These are phyloP conservation scores for Drosophila seguyi DNA, from an alignment of 1,140 invertebrate genomes.

Conservation along the genomic window DNA sequence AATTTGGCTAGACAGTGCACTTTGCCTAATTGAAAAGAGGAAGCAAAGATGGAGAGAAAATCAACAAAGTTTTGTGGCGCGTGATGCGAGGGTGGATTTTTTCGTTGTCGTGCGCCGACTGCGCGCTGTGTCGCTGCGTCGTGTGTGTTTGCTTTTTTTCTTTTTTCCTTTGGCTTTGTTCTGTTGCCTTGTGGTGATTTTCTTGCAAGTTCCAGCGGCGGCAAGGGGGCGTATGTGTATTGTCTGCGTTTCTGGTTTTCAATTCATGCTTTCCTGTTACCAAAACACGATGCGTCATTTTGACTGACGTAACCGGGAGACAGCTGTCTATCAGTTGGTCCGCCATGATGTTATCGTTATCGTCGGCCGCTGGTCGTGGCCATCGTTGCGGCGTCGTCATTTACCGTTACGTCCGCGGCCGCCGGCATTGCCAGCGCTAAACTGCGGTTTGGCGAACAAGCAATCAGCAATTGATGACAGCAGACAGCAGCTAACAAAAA, in stretches of 20 bases:
- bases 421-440: slow-evolving; percentile 75
- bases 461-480: slow-evolving; percentile 65
- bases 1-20: slow-evolving; percentile 36
- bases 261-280: slow-evolving; percentile 84
- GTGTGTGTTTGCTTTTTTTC: slow-evolving; percentile 27
- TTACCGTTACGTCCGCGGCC: slow-evolving; percentile 75
- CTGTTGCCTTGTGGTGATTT: slow-evolving; percentile 75
- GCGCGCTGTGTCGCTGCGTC: slow-evolving; percentile 19
- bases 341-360: slow-evolving; percentile 44
- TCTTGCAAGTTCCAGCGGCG: slow-evolving; percentile 62
- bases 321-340: slow-evolving; percentile 84
- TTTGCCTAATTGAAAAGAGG: slow-evolving; percentile 36
- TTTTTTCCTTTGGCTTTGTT: slow-evolving; percentile 57
- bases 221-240: slow-evolving; percentile 20
- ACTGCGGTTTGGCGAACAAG: slow-evolving; percentile 82
- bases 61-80: slow-evolving; percentile 12
- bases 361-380: slow-evolving; percentile 19
- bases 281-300: slow-evolving; percentile 85
- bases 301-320: slow-evolving; percentile 85
- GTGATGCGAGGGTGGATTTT: slow-evolving; percentile 50
- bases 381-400: slow-evolving; percentile 26
- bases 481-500: slow-evolving; percentile 8
- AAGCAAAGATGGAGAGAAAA: slow-evolving; percentile 12
- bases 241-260: slow-evolving; percentile 48
- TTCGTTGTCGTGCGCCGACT: slow-evolving; percentile 43